Percentiles rank a stretch among this genome's conserved stretches.
Evolutionary conservation across 2,888 invertebrate genomes (phyloP).

Genomic region (Papilio demoleus): DNA sequence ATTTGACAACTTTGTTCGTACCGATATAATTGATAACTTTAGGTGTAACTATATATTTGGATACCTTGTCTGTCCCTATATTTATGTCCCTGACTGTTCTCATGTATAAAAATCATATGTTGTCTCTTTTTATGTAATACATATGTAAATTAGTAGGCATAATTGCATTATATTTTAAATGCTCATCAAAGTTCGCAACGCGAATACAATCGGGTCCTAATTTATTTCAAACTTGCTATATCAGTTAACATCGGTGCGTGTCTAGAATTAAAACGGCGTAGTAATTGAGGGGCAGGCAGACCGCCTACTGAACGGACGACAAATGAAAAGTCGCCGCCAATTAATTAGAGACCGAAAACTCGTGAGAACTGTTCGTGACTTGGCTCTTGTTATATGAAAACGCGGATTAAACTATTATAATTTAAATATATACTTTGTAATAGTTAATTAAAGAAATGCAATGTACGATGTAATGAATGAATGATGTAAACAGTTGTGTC

Average conservation of each 20-base stretch:
- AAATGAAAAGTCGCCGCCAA: constrained; percentile 73
- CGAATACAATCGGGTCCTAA: constrained; percentile 27
- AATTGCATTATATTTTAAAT: not conserved
- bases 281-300: constrained; percentile 44
- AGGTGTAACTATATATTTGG: too few relatives aligned
- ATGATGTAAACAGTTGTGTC: not conserved
- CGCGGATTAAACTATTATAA: not conserved
- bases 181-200: constrained; percentile 14
- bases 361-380: constrained; percentile 60
- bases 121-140: too few relatives aligned
- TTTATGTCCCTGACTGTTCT: too few relatives aligned
- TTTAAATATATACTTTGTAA: constrained; percentile 6
- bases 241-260: constrained; percentile 41
- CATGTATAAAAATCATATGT: too few relatives aligned
- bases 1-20: too few relatives aligned
- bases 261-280: constrained; percentile 48
- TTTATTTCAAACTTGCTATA: constrained; percentile 33
- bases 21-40: too few relatives aligned
- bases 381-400: constrained; percentile 41
- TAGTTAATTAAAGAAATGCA: not conserved
- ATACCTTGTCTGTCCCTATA: too few relatives aligned
- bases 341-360: constrained; percentile 68
- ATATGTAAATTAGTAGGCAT: not conserved
- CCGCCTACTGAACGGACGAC: constrained; percentile 57
- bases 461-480: not conserved